Conservation (phyloP, 1,140 invertebrate species). For the Drosophila sulfurigaster region DNA sequence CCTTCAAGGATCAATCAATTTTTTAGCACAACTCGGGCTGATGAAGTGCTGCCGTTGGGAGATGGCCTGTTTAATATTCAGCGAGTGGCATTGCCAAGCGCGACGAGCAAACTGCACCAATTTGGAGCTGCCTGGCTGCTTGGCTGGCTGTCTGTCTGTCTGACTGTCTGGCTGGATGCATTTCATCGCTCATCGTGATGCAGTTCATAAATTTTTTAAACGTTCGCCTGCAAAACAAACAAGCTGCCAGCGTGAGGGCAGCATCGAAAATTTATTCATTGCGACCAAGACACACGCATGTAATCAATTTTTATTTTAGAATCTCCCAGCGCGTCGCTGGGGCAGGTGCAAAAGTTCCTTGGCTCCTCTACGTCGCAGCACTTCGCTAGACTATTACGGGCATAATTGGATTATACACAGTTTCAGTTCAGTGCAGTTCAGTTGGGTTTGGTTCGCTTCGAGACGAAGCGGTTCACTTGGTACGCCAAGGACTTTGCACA, state of each 20-base stretch:
- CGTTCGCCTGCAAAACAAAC: conserved; percentile 68
- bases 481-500: conserved; percentile 40
- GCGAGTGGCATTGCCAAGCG: conserved; percentile 70
- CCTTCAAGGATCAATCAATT: conserved; percentile 79
- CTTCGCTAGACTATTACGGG: conserved; percentile 36
- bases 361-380: conserved; percentile 17
- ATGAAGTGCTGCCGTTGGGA: conserved; percentile 76
- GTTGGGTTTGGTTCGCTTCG: not conserved
- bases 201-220: conserved; percentile 81
- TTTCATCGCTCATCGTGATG: conserved; percentile 62
- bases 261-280: conserved; percentile 58
- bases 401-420: conserved; percentile 85
- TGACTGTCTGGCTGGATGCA: conserved; percentile 4
- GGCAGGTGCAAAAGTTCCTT: conserved; percentile 67
- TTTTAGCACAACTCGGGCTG: conserved; percentile 68
- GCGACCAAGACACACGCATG: conserved; percentile 66
- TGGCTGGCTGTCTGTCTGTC: conserved; percentile 2
- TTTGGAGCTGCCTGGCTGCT: conserved; percentile 43
- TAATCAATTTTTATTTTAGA: conserved; percentile 82
- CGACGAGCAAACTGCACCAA: conserved; percentile 74
- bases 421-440: conserved; percentile 82
- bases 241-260: conserved; percentile 38
- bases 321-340: conserved; percentile 41
- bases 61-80: conserved; percentile 74
- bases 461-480: not conserved